A percentile compares a stretch with the other conserved stretches of the same genome.
phyloP scores from a whole-genome alignment of 1,140 invertebrate genomes.

The Lasioglossum albipes region DNA sequence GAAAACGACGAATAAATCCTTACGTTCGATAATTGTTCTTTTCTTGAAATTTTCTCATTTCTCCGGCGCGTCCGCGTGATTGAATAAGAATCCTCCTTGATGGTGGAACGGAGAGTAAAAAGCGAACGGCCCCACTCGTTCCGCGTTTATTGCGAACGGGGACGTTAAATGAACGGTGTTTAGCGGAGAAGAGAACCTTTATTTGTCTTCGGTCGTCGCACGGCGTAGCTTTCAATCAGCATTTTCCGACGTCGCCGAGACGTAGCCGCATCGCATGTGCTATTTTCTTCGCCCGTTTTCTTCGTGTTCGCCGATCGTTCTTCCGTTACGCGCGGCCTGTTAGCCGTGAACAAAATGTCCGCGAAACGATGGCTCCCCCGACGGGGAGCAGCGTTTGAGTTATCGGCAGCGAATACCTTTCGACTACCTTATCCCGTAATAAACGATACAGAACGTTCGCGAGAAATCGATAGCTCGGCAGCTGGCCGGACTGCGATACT shows the following conservation, averaged over 20 bases:
- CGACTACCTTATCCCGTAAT: constrained; percentile 27
- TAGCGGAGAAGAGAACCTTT: constrained; percentile 1
- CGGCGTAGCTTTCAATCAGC: no score
- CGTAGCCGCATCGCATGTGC: no score
- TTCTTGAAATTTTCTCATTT: not conserved
- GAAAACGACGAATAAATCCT: not conserved
- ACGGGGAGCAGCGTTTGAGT: constrained; percentile 1
- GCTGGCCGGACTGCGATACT: constrained; percentile 6
- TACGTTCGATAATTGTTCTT: not conserved
- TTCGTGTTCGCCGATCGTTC: no score
- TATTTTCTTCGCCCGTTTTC: no score
- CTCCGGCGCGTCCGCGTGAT: not conserved
- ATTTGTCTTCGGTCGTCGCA: not conserved
- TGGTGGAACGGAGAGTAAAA: no score
- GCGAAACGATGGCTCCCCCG: not conserved
- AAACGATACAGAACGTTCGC: constrained; percentile 8
- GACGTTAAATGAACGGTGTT: not conserved
- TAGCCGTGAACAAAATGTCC: constrained; percentile 14
- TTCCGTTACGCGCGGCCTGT: not conserved
- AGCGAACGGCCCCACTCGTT: no score
- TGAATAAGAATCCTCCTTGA: not conserved
- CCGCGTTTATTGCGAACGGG: not conserved
- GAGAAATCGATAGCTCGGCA: constrained; percentile 28
- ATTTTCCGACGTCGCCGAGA: no score
- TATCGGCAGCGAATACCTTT: constrained; percentile 19